Conservation (phyloP, 1,140 invertebrate species). For the Lanistes nyassanus region DNA sequence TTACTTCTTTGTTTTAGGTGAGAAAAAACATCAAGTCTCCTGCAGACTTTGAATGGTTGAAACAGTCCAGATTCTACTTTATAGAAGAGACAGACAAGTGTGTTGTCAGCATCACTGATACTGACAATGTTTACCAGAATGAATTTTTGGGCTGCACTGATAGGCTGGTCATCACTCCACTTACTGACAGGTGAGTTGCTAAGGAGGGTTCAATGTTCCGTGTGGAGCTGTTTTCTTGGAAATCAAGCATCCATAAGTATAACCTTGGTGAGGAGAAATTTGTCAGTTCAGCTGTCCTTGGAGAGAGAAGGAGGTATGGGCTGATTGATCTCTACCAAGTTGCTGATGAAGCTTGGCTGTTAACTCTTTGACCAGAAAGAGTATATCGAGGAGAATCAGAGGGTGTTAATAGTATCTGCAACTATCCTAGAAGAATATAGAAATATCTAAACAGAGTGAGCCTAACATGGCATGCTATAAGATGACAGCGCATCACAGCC, state of each 20-base stretch:
- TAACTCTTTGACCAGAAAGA: too few species aligned
- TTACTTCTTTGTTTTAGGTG: slow-evolving; percentile 37
- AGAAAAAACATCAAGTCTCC: slow-evolving; percentile 66
- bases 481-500: too few species aligned
- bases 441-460: too few species aligned
- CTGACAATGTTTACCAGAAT: slow-evolving; percentile 95
- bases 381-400: too few species aligned
- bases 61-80: slow-evolving; percentile 97
- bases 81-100: slow-evolving; percentile 94
- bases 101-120: slow-evolving; percentile 92
- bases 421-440: too few species aligned
- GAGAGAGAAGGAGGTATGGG: too few species aligned
- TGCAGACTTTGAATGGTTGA: slow-evolving; percentile 96
- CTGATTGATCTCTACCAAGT: neutral
- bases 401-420: too few species aligned
- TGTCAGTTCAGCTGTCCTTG: too few species aligned
- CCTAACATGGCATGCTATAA: too few species aligned
- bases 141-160: slow-evolving; percentile 97
- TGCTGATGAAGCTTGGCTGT: neutral
- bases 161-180: slow-evolving; percentile 92
- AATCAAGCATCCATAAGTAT: too few species aligned
- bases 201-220: neutral
- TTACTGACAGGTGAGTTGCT: slow-evolving; percentile 85
- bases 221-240: too few species aligned
- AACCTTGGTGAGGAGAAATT: too few species aligned